A percentile compares a stretch with the other conserved stretches of the same genome.
Evolutionary conservation across 2,797 vertebrate genomes (phyloP).

Genomic region (Periparus ater): DNA sequence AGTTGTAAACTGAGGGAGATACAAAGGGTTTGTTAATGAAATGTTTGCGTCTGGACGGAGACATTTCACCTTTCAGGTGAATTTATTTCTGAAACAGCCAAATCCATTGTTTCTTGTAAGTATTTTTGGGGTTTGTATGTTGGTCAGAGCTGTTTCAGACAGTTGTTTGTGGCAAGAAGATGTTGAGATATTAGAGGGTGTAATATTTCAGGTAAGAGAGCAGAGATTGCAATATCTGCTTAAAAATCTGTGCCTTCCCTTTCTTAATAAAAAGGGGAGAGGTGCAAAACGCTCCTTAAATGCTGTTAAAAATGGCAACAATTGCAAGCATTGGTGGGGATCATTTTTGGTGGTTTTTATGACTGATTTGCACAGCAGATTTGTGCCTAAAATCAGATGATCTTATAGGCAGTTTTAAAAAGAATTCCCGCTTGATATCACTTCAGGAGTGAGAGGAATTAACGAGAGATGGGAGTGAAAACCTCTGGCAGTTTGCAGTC

Average conservation of each 20-base stretch:
- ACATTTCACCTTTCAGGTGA: background rate
- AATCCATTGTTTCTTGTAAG: background rate
- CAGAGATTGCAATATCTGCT: background rate
- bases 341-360: background rate
- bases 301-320: background rate
- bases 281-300: background rate
- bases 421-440: background rate
- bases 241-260: background rate
- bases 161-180: background rate
- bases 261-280: background rate
- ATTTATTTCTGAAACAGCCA: background rate
- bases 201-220: background rate
- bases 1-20: background rate
- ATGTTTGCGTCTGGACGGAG: background rate
- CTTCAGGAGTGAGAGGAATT: background rate
- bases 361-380: background rate
- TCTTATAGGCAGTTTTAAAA: background rate
- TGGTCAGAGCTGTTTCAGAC: background rate
- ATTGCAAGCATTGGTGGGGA: background rate
- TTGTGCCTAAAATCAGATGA: background rate
- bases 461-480: background rate
- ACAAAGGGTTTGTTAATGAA: conserved; percentile 15
- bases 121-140: background rate
- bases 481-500: background rate
- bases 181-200: background rate